Conservation (phyloP, 2,888 invertebrate species). For the Luffia ferchaultella region DNA sequence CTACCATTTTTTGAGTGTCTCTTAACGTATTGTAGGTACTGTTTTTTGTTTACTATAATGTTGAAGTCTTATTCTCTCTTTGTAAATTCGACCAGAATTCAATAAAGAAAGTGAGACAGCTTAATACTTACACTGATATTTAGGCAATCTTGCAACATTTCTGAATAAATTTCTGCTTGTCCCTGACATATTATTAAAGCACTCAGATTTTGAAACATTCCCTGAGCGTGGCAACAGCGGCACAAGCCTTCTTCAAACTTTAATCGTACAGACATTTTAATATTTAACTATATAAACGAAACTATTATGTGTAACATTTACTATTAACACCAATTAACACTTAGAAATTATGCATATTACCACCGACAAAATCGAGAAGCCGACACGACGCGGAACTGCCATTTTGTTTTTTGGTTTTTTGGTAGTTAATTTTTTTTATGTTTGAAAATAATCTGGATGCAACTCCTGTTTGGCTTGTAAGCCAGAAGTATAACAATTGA, state of each 20-base stretch:
- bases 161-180: constrained; percentile 27
- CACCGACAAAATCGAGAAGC: not conserved
- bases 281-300: not conserved
- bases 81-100: too few relatives aligned
- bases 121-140: constrained; percentile 37
- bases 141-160: constrained; percentile 35
- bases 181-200: constrained; percentile 22
- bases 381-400: too few relatives aligned
- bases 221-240: constrained; percentile 45
- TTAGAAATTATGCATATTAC: not conserved
- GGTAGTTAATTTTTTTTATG: too few relatives aligned
- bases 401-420: too few relatives aligned
- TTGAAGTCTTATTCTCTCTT: too few relatives aligned
- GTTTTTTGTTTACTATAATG: too few relatives aligned
- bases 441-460: too few relatives aligned
- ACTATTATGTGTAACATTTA: not conserved
- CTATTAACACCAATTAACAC: not conserved
- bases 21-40: too few relatives aligned
- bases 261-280: constrained; percentile 30
- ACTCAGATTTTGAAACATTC: constrained; percentile 31
- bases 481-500: too few relatives aligned
- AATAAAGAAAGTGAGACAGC: too few relatives aligned
- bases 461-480: too few relatives aligned
- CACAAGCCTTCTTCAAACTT: constrained; percentile 38
- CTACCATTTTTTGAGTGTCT: too few relatives aligned